Conservation (phyloP, 2,113 vertebrate genomes). For the Hepsetus odoe region DNA sequence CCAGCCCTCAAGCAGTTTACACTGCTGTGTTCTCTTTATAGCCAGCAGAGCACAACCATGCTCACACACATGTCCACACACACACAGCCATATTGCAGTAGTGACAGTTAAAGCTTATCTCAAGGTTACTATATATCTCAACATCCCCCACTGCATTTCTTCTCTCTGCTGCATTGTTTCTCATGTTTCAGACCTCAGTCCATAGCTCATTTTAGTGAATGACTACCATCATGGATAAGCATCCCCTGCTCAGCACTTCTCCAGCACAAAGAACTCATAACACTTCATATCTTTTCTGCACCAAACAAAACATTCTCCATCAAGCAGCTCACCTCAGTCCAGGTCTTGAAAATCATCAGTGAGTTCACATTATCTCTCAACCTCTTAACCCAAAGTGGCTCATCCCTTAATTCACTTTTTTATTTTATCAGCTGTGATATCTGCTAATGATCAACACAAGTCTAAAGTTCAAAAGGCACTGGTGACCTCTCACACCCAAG, state of each 20-base stretch:
- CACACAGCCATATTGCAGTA: constrained; percentile 17
- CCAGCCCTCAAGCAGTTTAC: not conserved
- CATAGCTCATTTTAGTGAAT: constrained; percentile 1
- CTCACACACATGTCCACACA: not conserved
- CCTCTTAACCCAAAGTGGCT: too few relatives aligned
- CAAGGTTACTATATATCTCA: constrained; percentile 50
- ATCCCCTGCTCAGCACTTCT: not conserved
- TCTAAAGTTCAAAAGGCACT: too few relatives aligned
- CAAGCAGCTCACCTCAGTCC: not conserved
- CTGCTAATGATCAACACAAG: too few relatives aligned
- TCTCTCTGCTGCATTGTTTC: not conserved
- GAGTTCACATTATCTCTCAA: not conserved
- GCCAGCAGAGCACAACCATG: not conserved
- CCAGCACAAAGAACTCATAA: not conserved
- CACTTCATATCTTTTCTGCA: constrained; percentile 7
- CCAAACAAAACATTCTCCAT: not conserved
- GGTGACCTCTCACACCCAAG: too few relatives aligned
- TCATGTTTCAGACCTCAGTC: not conserved
- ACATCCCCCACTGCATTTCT: constrained; percentile 31
- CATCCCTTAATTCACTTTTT: too few relatives aligned
- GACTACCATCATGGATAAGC: not conserved
- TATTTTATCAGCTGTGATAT: too few relatives aligned
- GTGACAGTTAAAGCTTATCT: constrained; percentile 37
- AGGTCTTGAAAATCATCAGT: not conserved
- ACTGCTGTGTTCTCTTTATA: not conserved